A percentile compares a stretch with the other conserved stretches of the same genome.
Evolutionary conservation across 2,797 vertebrate genomes (phyloP).

Genomic region (Florisuga fusca): DNA sequence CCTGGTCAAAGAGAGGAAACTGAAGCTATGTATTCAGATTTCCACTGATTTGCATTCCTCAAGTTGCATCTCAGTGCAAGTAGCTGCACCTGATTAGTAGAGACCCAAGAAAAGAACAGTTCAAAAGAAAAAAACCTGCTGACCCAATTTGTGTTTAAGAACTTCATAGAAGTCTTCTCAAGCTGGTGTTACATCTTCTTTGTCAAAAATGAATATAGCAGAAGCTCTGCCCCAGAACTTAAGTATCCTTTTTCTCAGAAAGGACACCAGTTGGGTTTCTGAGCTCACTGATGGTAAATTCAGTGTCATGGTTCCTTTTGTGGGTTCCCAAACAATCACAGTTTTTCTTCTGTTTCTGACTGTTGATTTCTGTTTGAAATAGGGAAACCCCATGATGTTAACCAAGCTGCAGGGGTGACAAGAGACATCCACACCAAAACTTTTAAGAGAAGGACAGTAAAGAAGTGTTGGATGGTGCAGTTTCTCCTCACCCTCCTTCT

Average conservation of each 20-base stretch:
- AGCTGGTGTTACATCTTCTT: neutral
- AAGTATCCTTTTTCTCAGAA: neutral
- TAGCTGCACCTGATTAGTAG: neutral
- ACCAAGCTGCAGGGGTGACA: neutral
- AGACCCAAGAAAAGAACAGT: neutral
- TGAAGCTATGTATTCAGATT: neutral
- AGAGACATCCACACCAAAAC: neutral
- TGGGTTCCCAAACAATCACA: neutral
- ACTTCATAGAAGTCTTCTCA: neutral
- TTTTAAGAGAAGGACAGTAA: neutral
- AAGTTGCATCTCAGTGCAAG: neutral
- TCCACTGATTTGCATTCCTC: neutral
- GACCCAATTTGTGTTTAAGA: neutral
- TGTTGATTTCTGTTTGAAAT: neutral
- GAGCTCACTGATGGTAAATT: neutral
- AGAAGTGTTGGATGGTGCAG: neutral
- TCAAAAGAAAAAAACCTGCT: neutral
- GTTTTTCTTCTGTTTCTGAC: neutral
- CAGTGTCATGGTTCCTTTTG: neutral
- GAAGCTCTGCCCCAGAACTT: neutral
- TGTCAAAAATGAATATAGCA: neutral
- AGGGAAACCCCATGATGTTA: neutral
- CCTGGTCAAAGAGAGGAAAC: neutral
- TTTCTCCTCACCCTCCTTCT: neutral
- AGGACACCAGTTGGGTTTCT: neutral